A percentile compares a stretch with the other conserved stretches of the same genome.
Evolutionary conservation across 1,140 invertebrate genomes (phyloP).

Genomic region (Nasonia giraulti): DNA sequence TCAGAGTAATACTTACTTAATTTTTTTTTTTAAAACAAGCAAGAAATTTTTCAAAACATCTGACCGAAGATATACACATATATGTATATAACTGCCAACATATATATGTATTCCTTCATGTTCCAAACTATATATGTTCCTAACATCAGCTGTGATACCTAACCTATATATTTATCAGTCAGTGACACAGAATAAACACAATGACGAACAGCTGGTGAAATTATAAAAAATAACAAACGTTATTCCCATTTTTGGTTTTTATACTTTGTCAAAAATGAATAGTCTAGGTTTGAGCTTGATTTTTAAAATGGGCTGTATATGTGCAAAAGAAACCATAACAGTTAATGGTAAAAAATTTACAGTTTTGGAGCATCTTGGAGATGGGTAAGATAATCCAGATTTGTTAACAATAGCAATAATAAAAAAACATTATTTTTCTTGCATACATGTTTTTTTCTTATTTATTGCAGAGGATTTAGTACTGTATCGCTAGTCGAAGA

Average conservation of each 20-base stretch:
- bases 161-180: conserved; percentile 32
- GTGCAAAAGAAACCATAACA: conserved; percentile 82
- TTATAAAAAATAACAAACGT: conserved; percentile 8
- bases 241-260: conserved; percentile 34
- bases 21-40: not conserved
- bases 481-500: conserved; percentile 88
- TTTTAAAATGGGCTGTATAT: conserved; percentile 87
- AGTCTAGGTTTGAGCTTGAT: conserved; percentile 81
- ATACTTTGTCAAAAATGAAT: conserved; percentile 76
- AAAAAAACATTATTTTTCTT: not conserved
- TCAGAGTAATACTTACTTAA: not conserved
- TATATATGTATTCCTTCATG: not conserved
- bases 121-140: not conserved
- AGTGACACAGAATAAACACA: conserved; percentile 11
- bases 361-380: conserved; percentile 82
- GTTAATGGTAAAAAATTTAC: conserved; percentile 83
- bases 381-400: conserved; percentile 79
- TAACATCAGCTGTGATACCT: conserved; percentile 15
- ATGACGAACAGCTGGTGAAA: conserved; percentile 48
- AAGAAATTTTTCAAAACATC: not conserved
- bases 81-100: not conserved
- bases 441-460: not conserved
- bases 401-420: not conserved
- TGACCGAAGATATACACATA: not conserved
- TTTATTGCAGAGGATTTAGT: conserved; percentile 85